Base-by-base conservation (phyloP, 2,797 vertebrate genomes). In the Hypotaenidia philippensis region DNA sequence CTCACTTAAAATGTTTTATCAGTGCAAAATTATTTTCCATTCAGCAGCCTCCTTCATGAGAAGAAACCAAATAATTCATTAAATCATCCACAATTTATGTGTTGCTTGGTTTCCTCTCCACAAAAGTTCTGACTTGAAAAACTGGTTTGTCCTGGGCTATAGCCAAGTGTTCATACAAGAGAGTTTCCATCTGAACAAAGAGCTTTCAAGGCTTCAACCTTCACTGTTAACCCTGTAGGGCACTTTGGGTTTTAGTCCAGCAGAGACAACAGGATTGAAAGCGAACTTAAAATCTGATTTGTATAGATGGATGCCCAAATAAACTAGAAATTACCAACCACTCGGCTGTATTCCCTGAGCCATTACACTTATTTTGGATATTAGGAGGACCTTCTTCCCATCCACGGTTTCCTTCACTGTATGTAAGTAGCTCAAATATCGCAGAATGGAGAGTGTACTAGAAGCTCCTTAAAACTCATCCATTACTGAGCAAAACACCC, bases 91-190 rank as follows among this genome's bases (percentile, higher is more conserved):
- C 3, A 0, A 72, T 86, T 61, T 76, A 38, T 11, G 13, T 23
- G 21, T 81, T 86, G 83, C 74, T 93, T 32, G 15, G 18, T 66
- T 95, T 94, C 91, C 90, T 74, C 83, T 72, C n/a, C 55, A 83
- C 92, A 90, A 65, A 93, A 78, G 72, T 88, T 65, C 40, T 86
- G 77, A 95, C 93, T 93, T 79, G 96, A 95, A 96, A 95, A 96
- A 97, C 95, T 91, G 88, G 94, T 95, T 95, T 89, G 85, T 52
- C 72, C 95, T 95, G 93, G 80, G 77, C 47, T 49, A 79, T 22
- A 82, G 93, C 94, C 95, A 95, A 88, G 38, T 32, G 66, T 32
- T 95, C 83, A 81, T 69, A 78, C 53, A 88, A 91, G 83, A 60
- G 76, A 78, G 59, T 72, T 90, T 95, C 34, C 27, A 87, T 65